phyloP scores from a whole-genome alignment of 2,888 invertebrate species.

The Watsonalla cultraria region DNA sequence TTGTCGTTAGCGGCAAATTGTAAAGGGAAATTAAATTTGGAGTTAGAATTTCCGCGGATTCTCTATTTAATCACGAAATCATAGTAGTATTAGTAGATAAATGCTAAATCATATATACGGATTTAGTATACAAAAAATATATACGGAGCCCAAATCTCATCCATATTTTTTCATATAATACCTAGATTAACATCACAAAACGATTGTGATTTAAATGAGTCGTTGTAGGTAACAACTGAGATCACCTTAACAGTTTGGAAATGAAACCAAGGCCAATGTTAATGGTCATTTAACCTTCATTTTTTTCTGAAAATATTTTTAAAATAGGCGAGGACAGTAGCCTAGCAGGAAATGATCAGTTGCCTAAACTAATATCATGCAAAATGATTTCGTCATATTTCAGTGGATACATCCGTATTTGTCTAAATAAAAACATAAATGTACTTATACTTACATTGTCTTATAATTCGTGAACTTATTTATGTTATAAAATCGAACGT shows the following conservation, averaged over 20 bases:
- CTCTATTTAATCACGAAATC: too few species aligned
- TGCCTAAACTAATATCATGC: constrained; percentile 3
- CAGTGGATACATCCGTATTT: too few species aligned
- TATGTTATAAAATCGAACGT: too few species aligned
- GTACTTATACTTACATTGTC: too few species aligned
- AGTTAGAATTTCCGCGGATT: too few species aligned
- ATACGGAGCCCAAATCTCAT: constrained; percentile 10
- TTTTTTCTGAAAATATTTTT: constrained; percentile 43
- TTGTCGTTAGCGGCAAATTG: too few species aligned
- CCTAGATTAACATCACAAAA: constrained; percentile 47
- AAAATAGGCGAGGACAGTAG: constrained; percentile 28
- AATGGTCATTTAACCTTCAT: constrained; percentile 56
- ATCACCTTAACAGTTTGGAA: constrained; percentile 59
- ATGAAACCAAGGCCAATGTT: constrained; percentile 57
- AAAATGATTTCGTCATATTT: background rate
- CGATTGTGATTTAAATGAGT: constrained; percentile 61
- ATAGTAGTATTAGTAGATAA: too few species aligned
- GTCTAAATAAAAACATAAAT: too few species aligned
- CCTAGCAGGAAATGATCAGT: constrained; percentile 13
- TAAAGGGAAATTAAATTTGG: too few species aligned
- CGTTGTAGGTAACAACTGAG: constrained; percentile 48
- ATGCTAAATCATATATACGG: too few species aligned
- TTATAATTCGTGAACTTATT: too few species aligned
- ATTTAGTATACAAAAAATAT: background rate
- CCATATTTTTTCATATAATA: constrained; percentile 32